Evolutionary conservation across 1,140 invertebrate genomes (phyloP), one percentile per base, ranked within the genome.

Genomic region (Papilio machaon): DNA sequence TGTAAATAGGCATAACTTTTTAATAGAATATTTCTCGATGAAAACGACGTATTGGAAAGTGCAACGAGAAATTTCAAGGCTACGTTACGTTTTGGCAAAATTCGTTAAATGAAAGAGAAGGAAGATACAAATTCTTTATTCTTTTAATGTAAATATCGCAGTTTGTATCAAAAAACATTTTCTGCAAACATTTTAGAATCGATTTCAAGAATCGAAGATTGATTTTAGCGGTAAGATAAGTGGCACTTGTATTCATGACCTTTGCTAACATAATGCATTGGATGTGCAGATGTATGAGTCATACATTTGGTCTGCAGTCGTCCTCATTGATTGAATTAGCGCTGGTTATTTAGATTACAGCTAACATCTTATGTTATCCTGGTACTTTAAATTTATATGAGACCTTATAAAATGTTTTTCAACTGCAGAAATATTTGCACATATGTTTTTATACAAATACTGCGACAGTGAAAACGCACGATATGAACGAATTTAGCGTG

Each of bases 301-400:
- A 73, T 73, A 15, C 67, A 30, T 17, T 43, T 8, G 30, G 43
- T 30, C 70, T 73, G 70, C 30, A 60, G 58, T 6, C 70, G 67
- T 3, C 13, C 35, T 73, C 70, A 73, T 73, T 73, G 64, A 35
- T 23, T 30, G 70, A 73, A 73, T 73, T 73, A 73, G 38, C 38
- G 35, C 35, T 30, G 5, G 35, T 11, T 43, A 73, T 73, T 73
- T 43, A 30, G 19, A 17, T 73, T 46, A 17, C 67, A 17, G 4
- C 70, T 67, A 3, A 23, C 15, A 73, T n/a, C 35, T 73, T 43
- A 38, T 46, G 30, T 43, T 73, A n/a, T 73, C 15, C 70, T 43
- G 70, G 43, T 73, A 73, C 23, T 64, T 73, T 73, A 73, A 73
- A 73, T 43, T 38, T n/a, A 43, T 17, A 13, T 30, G 38, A 17